Percentiles rank a stretch among this genome's conserved stretches.
Conservation (phyloP, 2,113 vertebrate genomes). For the Callocephalon fimbriatum region DNA sequence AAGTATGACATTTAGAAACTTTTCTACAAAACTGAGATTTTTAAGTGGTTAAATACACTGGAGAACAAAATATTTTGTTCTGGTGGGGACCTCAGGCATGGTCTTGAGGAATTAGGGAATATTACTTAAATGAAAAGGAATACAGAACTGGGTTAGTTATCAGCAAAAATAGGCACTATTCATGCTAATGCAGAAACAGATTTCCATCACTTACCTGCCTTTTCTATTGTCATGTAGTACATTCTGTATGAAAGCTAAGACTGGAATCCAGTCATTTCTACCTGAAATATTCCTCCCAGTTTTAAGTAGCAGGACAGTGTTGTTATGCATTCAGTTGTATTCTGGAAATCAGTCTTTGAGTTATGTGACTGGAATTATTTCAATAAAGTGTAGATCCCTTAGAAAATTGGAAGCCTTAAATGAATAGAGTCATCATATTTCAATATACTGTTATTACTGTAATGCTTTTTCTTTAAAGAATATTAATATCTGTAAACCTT, state of each 20-base stretch:
- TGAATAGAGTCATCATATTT: neutral
- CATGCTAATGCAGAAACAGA: neutral
- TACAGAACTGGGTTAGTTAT: neutral
- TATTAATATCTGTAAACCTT: neutral
- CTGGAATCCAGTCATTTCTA: neutral
- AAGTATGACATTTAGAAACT: neutral
- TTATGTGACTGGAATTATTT: neutral
- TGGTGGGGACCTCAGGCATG: neutral
- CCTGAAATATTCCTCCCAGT: neutral
- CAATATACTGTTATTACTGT: neutral
- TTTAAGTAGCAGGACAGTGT: neutral
- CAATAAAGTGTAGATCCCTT: neutral
- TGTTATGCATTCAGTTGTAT: neutral
- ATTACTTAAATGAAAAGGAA: neutral
- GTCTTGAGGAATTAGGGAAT: neutral
- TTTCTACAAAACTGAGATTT: neutral
- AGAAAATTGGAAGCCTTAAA: neutral
- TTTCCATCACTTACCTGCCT: neutral
- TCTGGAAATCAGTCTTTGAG: neutral
- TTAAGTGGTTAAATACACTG: neutral
- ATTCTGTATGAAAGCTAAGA: neutral
- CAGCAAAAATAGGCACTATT: neutral
- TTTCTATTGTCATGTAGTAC: neutral
- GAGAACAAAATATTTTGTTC: neutral
- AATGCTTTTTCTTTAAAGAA: neutral